Base-by-base conservation (phyloP, 2,888 invertebrate genomes). In the Coleophora deauratella region DNA sequence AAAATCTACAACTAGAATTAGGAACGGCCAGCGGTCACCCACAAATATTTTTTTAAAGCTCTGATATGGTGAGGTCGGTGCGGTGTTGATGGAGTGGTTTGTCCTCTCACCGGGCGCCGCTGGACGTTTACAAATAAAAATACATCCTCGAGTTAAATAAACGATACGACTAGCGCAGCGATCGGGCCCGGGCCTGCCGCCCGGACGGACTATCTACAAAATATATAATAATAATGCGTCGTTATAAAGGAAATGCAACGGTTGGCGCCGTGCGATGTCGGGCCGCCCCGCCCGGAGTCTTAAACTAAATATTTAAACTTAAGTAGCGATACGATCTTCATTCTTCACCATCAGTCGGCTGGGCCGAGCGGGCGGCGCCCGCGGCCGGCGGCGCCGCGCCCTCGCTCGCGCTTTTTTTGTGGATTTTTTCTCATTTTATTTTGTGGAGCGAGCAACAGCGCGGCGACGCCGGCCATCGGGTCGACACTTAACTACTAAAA, bases 121-220 rank as follows among this genome's bases (percentile, higher is more conserved):
- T 43, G 55, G 53, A 43, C 62, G 64, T 55, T 57, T 51, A 59
- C 73, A 76, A 78, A 77, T 70, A 68, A 78, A 65, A 78, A 78
- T 74, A 77, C 74, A 76, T 82, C 80, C 81, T 78, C 80, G 50
- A 68, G 70, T 71, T 75, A 79, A 81, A 80, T 79, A 76, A 76
- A 75, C 75, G 70, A 72, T 68, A 72, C 74, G 76, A 72, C 70
- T 72, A 72, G 75, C 54, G 69, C 68, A 64, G 59, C 59, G 46
- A 44, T 63, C 66, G 62, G 49, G 56, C 65, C 66, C 68, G 63
- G 51, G 62, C 50, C 57, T 44, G 53, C 63, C 59, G 65, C 65
- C 66, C 62, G 65, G 49, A 15, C 57, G 50, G 54, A 43, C 44
- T 55, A 51, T 21, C 49, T 59, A 64, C 47, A 55, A 66, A 71